Base-by-base conservation (phyloP, 2,113 vertebrate species). In the Himantopus leucocephalus region DNA sequence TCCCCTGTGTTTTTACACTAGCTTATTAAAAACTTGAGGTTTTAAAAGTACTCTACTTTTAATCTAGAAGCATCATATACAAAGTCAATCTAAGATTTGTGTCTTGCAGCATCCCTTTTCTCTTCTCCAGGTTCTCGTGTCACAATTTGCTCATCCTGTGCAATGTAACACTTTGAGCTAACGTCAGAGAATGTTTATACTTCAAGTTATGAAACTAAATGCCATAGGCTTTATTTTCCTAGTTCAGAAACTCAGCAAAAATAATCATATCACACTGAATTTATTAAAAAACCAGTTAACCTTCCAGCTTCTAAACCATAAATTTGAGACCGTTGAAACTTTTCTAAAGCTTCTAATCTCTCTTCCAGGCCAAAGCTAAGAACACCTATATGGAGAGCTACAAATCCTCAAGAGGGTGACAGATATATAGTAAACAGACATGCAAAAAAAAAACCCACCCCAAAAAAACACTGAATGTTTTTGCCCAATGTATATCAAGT, bases 141-240 rank as follows among this genome's bases (percentile, higher is more conserved):
- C 71, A 85, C 24, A n/a, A 10, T 63, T 88, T 45, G 21, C 14
- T 55, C 35, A 59, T 52, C 52, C 18, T 34, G 18, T 27, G 27
- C 29, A 8, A 22, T 3, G 4, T 20, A 70, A 50, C 3, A 12
- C 55, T 85, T 72, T 5, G 7, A 74, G 37, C 32, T 39, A 9
- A 15, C 1, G 0, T 20, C 29, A 66, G 24, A 83, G 4, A 2
- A 30, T 3, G 3, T 58, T 48, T 22, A 14, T 30, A 56, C 12
- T 64, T 64, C 12, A 43, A 37, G 8, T 48, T 39, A 52, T 3
- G 6, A 23, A 34, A 24, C 56, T 75, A 63, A 58, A 67, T 55
- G 5, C 8, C 14, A 20, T 2, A 63, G 15, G 1, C 4, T 83
- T 92, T 23, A 39, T 60, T 80, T 63, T 63, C 14, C 29, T 73